Base-by-base conservation (phyloP, 2,797 vertebrate genomes). In the Helostoma temminkii region DNA sequence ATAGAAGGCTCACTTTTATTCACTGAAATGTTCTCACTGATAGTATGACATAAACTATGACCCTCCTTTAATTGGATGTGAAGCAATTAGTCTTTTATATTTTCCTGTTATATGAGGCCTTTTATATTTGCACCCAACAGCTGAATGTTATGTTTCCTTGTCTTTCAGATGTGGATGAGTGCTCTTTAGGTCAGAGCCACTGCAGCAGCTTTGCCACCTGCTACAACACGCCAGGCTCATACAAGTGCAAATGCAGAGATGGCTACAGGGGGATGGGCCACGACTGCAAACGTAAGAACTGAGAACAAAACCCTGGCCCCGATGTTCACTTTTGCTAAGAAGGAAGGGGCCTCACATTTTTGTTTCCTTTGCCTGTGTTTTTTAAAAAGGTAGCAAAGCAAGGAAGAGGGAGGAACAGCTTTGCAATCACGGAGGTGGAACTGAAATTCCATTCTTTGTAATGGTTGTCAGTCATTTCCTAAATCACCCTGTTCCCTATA, bases 221-320 rank as follows among this genome's bases (percentile, higher is more conserved):
- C 90, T 96, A 96, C 94, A 99, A 99, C 82, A 92, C 94, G n/a
- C 95, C 92, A 0, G 98, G 98, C 71, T 98, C 97, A 32, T 99
- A 98, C 94, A 96, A 94, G 88, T 99, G 98, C 92, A 97, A 96
- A 91, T 99, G 98, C 82, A 96, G 91, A 88, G 95, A 96, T 0
- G 96, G 96, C 26, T 97, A 95, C 90, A 91, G 95, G 83, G 96
- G 96, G 37, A 93, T 93, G 7, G 96, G 96, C 82, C 94, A 92
- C 19, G 94, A 91, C 81, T 99, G 98, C 87, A 94, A 94, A 92
- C 84, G 98, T 99, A 94, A 87, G 98, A 93, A 84, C 21, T 3
- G 39, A 65, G 59, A 81, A 81, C 72, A 81, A 84, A 71, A 63
- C 32, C 48, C 18, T 1, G 15, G 46, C 57, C 66, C 56, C 15